These are phyloP conservation scores for Lasiurus borealis DNA, from an alignment of 2,113 vertebrate genomes.

Conservation along the genomic window DNA sequence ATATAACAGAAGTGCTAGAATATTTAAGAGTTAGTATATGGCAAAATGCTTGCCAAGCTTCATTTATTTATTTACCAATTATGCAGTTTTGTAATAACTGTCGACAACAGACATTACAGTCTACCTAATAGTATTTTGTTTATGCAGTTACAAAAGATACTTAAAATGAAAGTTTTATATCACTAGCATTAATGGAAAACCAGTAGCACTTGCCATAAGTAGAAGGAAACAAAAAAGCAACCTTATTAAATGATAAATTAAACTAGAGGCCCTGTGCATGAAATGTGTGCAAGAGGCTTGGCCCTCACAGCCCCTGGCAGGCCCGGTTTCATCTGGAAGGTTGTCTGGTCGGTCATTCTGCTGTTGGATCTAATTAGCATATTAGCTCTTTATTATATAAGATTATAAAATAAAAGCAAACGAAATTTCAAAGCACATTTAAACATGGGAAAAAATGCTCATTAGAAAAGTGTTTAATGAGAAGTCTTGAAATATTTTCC, in stretches of 20 bases:
- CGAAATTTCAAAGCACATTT: not conserved
- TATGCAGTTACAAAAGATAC: not conserved
- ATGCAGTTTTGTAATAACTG: not conserved
- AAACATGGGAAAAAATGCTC: not conserved
- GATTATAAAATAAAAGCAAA: constrained; percentile 7
- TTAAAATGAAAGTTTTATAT: constrained; percentile 22
- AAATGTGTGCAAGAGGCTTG: too few relatives aligned
- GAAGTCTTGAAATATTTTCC: not conserved
- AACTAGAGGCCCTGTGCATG: not conserved
- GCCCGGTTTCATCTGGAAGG: too few relatives aligned
- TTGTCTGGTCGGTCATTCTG: too few relatives aligned
- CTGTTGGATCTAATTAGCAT: too few relatives aligned
- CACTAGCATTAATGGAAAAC: not conserved
- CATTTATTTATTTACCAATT: constrained; percentile 23
- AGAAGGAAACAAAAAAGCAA: not conserved
- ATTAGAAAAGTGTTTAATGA: not conserved
- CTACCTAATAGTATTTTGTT: not conserved
- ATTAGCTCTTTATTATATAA: too few relatives aligned
- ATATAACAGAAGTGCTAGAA: not conserved
- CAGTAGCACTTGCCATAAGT: not conserved
- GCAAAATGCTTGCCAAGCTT: not conserved
- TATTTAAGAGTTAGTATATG: not conserved
- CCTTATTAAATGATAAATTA: not conserved
- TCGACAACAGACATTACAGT: not conserved
- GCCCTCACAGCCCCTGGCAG: too few relatives aligned